A percentile compares a stretch with the other conserved stretches of the same genome.
These are phyloP conservation scores for Buceros bicornis DNA, from an alignment of 2,797 vertebrate genomes.

Conservation along the genomic window DNA sequence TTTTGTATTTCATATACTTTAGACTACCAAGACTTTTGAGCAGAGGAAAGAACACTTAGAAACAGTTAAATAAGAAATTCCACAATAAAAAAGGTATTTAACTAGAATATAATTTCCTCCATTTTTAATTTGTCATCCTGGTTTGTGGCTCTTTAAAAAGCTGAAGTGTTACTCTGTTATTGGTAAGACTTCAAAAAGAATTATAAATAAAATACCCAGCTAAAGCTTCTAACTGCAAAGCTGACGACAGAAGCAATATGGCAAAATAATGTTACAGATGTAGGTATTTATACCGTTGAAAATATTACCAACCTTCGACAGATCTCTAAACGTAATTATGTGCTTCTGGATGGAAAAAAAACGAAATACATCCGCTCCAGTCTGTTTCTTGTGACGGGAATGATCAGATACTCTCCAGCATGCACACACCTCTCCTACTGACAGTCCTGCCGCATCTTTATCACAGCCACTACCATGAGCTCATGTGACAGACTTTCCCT, in stretches of 20 bases:
- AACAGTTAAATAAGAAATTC: neutral
- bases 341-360: neutral
- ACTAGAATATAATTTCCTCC: neutral
- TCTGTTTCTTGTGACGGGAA: neutral
- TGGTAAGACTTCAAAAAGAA: neutral
- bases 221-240: neutral
- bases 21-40: neutral
- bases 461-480: neutral
- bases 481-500: neutral
- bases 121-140: neutral
- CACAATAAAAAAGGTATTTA: neutral
- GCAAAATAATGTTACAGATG: neutral
- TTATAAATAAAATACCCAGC: neutral
- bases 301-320: conserved; percentile 15
- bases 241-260: neutral
- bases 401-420: neutral
- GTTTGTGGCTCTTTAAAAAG: neutral
- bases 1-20: neutral
- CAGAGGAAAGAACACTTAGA: neutral
- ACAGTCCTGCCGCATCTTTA: neutral
- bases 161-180: neutral
- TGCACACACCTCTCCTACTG: neutral
- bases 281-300: neutral
- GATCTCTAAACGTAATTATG: neutral
- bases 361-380: neutral